Percentiles rank a stretch among this genome's conserved stretches.
Conservation (phyloP, 2,797 vertebrate genomes). For the Enteromius paludinosus region DNA sequence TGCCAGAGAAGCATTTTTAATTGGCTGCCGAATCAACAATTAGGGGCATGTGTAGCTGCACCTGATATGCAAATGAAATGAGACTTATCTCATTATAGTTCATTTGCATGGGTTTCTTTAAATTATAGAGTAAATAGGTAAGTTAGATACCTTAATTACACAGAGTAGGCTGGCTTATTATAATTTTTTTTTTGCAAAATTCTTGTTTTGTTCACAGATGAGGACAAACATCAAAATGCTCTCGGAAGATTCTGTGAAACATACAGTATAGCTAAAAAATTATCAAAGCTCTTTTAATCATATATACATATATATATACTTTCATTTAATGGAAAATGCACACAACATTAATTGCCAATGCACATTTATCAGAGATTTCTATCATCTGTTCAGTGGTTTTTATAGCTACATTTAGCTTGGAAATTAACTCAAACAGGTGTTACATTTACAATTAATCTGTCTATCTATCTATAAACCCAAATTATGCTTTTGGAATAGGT, state of each 20-base stretch:
- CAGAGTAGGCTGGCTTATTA: not conserved
- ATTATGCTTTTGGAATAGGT: not conserved
- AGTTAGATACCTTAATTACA: slow-evolving; percentile 44
- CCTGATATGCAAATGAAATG: slow-evolving; percentile 53
- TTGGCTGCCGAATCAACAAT: slow-evolving; percentile 50
- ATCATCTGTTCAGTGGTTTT: not conserved
- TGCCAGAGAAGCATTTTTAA: slow-evolving; percentile 38
- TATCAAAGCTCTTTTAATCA: slow-evolving; percentile 17
- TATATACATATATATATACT: not conserved
- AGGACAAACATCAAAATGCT: not conserved
- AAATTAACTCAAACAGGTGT: not conserved
- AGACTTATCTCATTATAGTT: slow-evolving; percentile 44
- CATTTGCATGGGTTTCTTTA: slow-evolving; percentile 30
- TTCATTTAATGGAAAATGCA: not conserved
- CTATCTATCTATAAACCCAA: not conserved
- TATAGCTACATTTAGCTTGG: not conserved
- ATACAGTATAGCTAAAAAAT: no score
- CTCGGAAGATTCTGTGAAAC: not conserved
- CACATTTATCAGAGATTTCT: not conserved
- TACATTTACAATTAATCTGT: not conserved
- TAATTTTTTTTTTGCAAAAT: not conserved
- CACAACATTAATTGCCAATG: not conserved
- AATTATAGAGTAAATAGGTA: slow-evolving; percentile 41
- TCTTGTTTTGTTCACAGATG: not conserved
- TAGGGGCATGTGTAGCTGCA: slow-evolving; percentile 34